A percentile compares a stretch with the other conserved stretches of the same genome.
Conservation (phyloP, 2,113 vertebrate species). For the Entomyzon cyanotis region DNA sequence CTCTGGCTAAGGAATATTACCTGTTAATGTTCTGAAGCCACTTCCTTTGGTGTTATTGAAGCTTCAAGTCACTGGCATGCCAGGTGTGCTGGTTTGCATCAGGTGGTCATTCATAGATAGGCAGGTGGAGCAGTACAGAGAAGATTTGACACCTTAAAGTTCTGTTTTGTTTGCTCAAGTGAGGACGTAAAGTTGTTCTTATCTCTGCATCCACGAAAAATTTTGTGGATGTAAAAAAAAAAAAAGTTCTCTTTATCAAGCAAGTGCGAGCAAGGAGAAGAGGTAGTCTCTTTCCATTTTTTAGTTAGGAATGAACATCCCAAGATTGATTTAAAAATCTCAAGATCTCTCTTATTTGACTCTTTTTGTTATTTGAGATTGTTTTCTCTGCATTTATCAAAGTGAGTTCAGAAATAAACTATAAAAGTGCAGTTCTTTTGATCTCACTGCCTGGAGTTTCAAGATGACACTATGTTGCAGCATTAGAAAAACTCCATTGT, state of each 20-base stretch:
- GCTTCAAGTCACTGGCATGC: not conserved
- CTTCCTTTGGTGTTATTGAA: not conserved
- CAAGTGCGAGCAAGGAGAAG: not conserved
- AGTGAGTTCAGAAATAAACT: not conserved
- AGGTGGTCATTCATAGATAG: not conserved
- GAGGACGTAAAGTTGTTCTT: not conserved
- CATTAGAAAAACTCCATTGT: not conserved
- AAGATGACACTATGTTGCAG: not conserved
- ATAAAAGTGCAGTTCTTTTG: not conserved
- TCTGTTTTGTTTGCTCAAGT: not conserved
- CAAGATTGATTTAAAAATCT: not conserved
- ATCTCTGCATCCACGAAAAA: not conserved
- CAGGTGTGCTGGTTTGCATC: not conserved
- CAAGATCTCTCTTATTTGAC: not conserved
- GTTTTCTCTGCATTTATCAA: not conserved
- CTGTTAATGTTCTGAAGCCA: not conserved
- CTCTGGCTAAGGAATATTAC: not conserved
- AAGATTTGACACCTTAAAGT: not conserved
- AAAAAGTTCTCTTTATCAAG: not conserved
- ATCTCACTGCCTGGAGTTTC: not conserved
- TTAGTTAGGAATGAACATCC: not conserved
- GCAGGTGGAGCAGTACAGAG: accelerated
- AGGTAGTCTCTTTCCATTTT: not conserved
- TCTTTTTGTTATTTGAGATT: not conserved
- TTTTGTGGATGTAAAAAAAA: not conserved